Evolutionary conservation across 2,113 vertebrate species (phyloP).

Genomic region (Colius striatus): DNA sequence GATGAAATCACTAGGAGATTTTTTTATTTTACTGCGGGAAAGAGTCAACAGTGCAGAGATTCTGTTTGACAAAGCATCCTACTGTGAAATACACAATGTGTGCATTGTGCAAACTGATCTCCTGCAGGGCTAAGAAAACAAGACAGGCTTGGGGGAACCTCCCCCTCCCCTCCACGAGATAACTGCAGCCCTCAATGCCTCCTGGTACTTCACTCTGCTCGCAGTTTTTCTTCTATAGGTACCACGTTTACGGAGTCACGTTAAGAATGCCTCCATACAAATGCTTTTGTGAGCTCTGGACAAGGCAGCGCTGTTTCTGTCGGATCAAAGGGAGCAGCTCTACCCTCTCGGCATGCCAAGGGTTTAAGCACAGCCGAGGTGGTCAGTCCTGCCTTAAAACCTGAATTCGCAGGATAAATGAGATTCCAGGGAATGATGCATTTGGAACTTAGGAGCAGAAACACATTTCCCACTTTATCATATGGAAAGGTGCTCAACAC

Average conservation of each 20-base stretch:
- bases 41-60: conserved; percentile 47
- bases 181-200: not conserved
- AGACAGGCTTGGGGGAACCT: not conserved
- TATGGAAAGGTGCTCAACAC: not conserved
- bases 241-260: not conserved
- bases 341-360: not conserved
- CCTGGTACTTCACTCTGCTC: not conserved
- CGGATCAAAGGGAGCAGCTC: not conserved
- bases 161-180: not conserved
- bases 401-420: not conserved
- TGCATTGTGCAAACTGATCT: conserved; percentile 40
- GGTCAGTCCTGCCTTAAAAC: not conserved
- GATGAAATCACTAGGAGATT: not conserved
- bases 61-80: conserved; percentile 58
- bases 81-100: conserved; percentile 62
- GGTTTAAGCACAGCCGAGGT: not conserved
- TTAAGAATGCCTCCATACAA: not conserved
- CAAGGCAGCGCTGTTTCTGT: not conserved
- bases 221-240: not conserved
- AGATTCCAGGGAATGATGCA: not conserved
- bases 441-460: not conserved
- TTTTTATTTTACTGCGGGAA: not conserved
- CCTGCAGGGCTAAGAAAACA: conserved; percentile 58
- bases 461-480: not conserved
- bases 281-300: not conserved